Conservation (phyloP, 2,888 invertebrate species). For the Gastracanthus pulcherrimus region DNA sequence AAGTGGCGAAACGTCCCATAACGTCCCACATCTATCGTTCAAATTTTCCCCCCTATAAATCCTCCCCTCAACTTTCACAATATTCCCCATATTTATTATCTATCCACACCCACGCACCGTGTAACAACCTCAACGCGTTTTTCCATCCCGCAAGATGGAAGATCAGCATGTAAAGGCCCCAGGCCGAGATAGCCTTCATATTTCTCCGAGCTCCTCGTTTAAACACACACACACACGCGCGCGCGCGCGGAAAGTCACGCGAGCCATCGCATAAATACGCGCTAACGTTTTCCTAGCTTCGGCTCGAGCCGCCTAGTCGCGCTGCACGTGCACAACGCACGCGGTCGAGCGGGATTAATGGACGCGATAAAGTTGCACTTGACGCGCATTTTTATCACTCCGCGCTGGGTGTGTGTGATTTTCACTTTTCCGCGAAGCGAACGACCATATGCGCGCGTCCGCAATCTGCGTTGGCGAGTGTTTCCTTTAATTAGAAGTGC, state of each 20-base stretch:
- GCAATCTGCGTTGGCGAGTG: no score
- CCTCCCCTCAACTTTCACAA: no score
- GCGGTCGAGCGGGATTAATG: constrained; percentile 13
- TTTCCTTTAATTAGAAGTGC: no score
- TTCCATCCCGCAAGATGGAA: neutral
- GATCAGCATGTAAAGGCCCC: neutral
- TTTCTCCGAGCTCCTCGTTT: constrained; percentile 5
- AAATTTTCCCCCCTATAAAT: no score
- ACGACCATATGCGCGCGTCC: no score
- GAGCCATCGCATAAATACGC: constrained; percentile 15
- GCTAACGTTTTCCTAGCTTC: neutral
- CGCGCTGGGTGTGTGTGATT: no score
- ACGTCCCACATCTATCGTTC: no score
- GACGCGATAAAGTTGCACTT: constrained; percentile 12
- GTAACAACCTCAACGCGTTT: no score
- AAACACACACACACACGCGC: neutral
- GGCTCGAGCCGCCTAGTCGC: neutral
- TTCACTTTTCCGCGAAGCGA: constrained; percentile 1
- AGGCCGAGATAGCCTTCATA: neutral
- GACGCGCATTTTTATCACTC: neutral
- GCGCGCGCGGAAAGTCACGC: neutral
- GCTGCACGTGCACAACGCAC: neutral
- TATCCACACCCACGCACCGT: no score
- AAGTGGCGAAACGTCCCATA: no score
- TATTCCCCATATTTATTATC: no score